phyloP scores from a whole-genome alignment of 2,113 vertebrate genomes.

The Podiceps cristatus region DNA sequence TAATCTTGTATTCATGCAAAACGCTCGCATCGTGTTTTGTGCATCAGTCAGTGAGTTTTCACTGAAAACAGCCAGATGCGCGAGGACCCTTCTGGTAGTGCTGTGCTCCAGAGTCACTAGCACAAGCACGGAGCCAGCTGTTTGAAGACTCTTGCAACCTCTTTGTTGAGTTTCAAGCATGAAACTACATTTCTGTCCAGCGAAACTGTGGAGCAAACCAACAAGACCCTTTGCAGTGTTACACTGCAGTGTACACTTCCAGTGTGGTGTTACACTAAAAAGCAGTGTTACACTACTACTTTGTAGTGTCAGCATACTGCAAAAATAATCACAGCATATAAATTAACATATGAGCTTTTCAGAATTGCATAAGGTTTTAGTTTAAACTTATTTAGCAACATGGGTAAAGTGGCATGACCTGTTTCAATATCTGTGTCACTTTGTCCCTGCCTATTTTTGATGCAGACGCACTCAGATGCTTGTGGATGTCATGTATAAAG shows the following conservation, averaged over 20 bases:
- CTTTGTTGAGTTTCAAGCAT: not conserved
- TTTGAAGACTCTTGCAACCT: not conserved
- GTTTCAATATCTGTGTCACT: not conserved
- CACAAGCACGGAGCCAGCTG: not conserved
- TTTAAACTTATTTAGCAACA: not conserved
- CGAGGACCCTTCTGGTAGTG: not conserved
- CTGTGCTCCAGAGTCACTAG: not conserved
- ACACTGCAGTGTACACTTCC: not conserved
- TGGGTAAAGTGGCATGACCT: not conserved
- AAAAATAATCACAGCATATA: not conserved
- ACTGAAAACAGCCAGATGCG: not conserved
- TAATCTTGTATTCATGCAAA: conserved; percentile 6
- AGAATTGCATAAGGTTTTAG: not conserved
- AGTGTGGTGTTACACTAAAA: not conserved
- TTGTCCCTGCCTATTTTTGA: not conserved
- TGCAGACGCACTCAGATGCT: not conserved
- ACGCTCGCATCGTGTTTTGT: not conserved
- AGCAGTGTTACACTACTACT: not conserved
- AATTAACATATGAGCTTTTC: not conserved
- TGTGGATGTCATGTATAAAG: not conserved
- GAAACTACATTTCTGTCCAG: not conserved
- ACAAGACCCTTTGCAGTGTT: not conserved
- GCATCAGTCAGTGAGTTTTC: not conserved
- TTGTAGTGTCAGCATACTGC: not conserved
- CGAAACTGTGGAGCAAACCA: not conserved